A percentile compares a stretch with the other conserved stretches of the same genome.
These are phyloP conservation scores for Pyrgilauda ruficollis DNA, from an alignment of 2,113 vertebrate species.

Conservation along the genomic window DNA sequence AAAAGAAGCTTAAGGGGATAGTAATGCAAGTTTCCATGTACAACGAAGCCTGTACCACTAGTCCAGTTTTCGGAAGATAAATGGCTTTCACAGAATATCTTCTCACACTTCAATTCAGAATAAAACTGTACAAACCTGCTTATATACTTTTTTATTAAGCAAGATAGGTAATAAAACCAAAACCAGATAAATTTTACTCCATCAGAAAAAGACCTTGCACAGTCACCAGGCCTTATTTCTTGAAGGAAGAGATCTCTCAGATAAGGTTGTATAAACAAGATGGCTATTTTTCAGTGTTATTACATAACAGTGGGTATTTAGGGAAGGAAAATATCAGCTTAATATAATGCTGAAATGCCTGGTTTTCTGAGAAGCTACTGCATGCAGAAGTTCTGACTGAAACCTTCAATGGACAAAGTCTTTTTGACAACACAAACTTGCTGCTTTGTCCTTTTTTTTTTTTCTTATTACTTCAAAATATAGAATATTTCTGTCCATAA, in stretches of 20 bases:
- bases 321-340: conserved; percentile 11
- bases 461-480: neutral
- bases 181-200: neutral
- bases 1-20: neutral
- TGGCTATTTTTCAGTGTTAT: neutral
- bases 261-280: neutral
- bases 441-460: neutral
- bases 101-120: neutral
- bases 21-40: neutral
- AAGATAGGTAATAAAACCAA: neutral
- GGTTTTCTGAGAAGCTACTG: neutral
- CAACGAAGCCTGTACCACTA: neutral
- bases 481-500: neutral
- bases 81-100: neutral
- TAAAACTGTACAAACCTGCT: neutral
- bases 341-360: conserved; percentile 17
- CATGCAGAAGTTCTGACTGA: neutral
- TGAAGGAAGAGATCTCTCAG: neutral
- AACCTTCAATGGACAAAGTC: neutral
- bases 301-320: neutral
- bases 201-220: neutral
- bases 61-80: neutral
- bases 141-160: neutral
- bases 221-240: neutral
- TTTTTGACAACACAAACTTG: neutral